Evolutionary conservation across 1,140 invertebrate species (phyloP).

Genomic region (Lordiphosa stackelbergi): DNA sequence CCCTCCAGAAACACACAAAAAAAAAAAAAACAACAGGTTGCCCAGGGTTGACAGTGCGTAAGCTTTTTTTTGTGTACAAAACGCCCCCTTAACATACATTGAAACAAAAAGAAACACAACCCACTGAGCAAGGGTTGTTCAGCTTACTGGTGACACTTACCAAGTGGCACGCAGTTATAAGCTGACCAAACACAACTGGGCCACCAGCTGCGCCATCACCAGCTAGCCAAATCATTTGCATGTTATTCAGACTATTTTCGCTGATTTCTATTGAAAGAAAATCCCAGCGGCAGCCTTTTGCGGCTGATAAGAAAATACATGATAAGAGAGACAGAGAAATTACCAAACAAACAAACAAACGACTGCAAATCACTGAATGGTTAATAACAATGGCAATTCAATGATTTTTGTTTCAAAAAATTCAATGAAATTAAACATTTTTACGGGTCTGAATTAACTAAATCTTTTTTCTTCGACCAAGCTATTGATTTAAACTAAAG

Average conservation of each 20-base stretch:
- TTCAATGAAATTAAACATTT: too few relatives aligned
- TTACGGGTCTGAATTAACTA: too few relatives aligned
- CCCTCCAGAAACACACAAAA: neutral
- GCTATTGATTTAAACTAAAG: too few relatives aligned
- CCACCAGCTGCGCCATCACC: neutral
- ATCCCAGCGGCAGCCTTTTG: neutral
- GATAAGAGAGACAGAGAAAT: too few relatives aligned
- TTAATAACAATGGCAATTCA: neutral
- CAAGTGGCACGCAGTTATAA: slow-evolving; percentile 2
- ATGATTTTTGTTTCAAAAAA: neutral
- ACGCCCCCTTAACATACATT: slow-evolving; percentile 33
- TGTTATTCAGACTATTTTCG: neutral
- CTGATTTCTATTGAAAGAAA: slow-evolving; percentile 3
- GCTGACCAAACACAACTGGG: slow-evolving; percentile 5
- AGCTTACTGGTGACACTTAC: slow-evolving; percentile 4
- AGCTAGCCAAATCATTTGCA: neutral
- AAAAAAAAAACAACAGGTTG: slow-evolving; percentile 65
- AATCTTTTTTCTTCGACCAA: too few relatives aligned
- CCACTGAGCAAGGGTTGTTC: slow-evolving; percentile 7
- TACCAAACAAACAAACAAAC: too few relatives aligned
- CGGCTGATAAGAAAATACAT: too few relatives aligned
- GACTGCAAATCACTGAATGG: slow-evolving; percentile 3
- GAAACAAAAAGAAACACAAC: slow-evolving; percentile 30
- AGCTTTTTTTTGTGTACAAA: slow-evolving; percentile 2
- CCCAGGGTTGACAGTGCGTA: slow-evolving; percentile 27